phyloP scores from a whole-genome alignment of 2,113 vertebrate genomes.

The Callithrix jacchus region DNA sequence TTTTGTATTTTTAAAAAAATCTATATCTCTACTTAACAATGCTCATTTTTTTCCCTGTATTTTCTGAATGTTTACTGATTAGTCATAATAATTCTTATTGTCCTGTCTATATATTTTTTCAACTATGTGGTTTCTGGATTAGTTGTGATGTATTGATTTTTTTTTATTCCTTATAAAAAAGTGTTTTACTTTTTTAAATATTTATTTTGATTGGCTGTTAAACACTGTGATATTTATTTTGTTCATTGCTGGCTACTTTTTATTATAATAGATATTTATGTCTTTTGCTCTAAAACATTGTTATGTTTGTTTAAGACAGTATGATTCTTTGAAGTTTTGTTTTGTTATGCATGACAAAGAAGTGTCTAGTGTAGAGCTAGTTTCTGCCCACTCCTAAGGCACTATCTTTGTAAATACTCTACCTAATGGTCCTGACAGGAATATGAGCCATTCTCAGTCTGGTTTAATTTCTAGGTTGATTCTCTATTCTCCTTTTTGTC shows the following conservation, averaged over 20 bases:
- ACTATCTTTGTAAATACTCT: background rate
- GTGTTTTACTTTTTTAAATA: background rate
- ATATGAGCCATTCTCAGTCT: background rate
- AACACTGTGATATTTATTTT: background rate
- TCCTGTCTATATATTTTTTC: background rate
- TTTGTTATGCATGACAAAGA: background rate
- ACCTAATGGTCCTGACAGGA: background rate
- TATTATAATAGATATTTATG: background rate
- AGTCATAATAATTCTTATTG: background rate
- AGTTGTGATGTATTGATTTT: background rate
- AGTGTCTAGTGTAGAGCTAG: background rate
- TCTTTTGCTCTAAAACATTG: background rate
- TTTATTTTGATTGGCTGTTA: background rate
- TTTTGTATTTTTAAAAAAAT: background rate
- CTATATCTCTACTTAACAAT: background rate
- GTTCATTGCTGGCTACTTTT: background rate
- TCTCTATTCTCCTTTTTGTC: background rate
- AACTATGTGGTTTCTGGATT: background rate
- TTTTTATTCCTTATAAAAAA: background rate
- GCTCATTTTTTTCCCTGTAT: background rate
- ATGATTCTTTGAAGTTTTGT: background rate
- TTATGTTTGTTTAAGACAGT: background rate
- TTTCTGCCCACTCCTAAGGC: background rate
- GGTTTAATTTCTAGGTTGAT: background rate
- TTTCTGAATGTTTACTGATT: background rate